These are phyloP conservation scores for Drosophila trichaetosa DNA, from an alignment of 2,888 invertebrate species.

Conservation along the genomic window DNA sequence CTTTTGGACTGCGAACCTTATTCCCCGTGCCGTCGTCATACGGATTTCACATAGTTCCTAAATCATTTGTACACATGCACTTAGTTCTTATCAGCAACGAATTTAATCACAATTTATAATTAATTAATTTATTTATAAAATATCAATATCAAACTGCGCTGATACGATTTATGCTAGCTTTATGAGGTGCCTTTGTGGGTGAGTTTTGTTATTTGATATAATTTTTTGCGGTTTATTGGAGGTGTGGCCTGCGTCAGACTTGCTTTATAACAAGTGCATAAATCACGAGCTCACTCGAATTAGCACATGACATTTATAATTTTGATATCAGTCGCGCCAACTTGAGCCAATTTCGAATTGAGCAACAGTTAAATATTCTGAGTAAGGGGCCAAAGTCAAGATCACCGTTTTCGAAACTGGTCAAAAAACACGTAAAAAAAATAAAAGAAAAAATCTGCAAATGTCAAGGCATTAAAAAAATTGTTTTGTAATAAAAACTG, in stretches of 20 bases:
- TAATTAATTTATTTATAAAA: conserved; percentile 16
- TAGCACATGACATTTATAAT: conserved; percentile 22
- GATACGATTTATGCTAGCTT: conserved; percentile 32
- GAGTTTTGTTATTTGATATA: conserved; percentile 20
- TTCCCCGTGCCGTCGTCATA: conserved; percentile 6
- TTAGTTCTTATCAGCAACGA: conserved; percentile 20
- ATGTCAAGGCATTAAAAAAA: conserved; percentile 52
- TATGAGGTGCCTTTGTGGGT: conserved; percentile 11
- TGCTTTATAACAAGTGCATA: conserved; percentile 25
- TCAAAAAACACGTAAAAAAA: conserved; percentile 36
- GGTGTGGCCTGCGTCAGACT: conserved; percentile 1
- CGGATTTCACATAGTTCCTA: conserved; percentile 18
- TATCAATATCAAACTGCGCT: conserved; percentile 19
- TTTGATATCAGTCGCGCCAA: conserved; percentile 26
- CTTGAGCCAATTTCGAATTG: conserved; percentile 27
- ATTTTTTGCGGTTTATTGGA: conserved; percentile 5
- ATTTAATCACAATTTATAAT: conserved; percentile 2
- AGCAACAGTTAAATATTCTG: conserved; percentile 4
- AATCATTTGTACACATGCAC: background rate
- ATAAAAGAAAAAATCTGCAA: conserved; percentile 31
- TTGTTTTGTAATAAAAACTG: conserved; percentile 22
- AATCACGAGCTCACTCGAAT: conserved; percentile 34
- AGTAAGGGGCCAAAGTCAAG: conserved; percentile 47
- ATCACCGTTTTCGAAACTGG: conserved; percentile 6
- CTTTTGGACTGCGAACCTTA: conserved; percentile 19